Evolutionary conservation across 2,113 vertebrate genomes (phyloP).

Genomic region (Butorides virescens): DNA sequence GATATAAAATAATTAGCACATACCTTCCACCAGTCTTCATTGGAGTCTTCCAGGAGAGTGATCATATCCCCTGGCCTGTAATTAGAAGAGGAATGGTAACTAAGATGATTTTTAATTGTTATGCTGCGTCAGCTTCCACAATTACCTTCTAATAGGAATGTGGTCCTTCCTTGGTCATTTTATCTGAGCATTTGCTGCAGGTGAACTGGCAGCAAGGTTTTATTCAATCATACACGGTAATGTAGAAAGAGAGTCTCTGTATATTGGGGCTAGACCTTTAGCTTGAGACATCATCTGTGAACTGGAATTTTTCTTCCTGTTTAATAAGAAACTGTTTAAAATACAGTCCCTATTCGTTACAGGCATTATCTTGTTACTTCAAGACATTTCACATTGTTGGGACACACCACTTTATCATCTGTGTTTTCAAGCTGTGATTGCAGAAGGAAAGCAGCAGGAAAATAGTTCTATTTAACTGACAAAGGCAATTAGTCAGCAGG

Average conservation of each 20-base stretch:
- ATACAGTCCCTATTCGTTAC: background rate
- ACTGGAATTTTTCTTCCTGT: background rate
- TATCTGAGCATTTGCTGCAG: background rate
- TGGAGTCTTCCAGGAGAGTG: conserved; percentile 89
- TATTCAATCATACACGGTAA: background rate
- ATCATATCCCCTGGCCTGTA: conserved; percentile 92
- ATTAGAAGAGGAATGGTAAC: background rate
- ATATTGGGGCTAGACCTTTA: background rate
- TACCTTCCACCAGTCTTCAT: conserved; percentile 99
- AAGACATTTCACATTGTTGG: conserved; percentile 45
- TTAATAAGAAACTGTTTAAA: conserved; percentile 12
- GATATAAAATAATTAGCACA: background rate
- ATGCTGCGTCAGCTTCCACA: background rate
- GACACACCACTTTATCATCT: conserved; percentile 36
- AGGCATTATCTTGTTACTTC: background rate
- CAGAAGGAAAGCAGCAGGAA: conserved; percentile 51
- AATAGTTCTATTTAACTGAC: conserved; percentile 50
- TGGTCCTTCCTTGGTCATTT: background rate
- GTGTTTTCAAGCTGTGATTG: conserved; percentile 53
- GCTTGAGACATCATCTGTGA: background rate
- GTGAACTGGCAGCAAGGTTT: background rate
- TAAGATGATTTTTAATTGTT: background rate
- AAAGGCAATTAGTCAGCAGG: conserved; percentile 68
- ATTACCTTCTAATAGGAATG: background rate
- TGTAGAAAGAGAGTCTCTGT: background rate